Evolutionary conservation across 2,888 invertebrate species (phyloP), one percentile per base, ranked within the genome.

Genomic region (Leptopterna dolabrata): DNA sequence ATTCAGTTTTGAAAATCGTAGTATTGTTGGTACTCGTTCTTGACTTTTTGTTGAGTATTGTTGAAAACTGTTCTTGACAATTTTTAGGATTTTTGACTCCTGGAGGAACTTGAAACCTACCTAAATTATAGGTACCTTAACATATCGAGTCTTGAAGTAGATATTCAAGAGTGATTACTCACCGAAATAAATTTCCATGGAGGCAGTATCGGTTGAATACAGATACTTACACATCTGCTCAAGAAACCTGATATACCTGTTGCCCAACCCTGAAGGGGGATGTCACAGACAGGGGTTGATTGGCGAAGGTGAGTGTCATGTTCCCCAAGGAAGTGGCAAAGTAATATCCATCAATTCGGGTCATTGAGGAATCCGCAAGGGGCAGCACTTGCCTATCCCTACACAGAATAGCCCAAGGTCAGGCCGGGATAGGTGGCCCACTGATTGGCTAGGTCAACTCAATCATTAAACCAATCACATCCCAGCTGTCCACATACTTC

Each of bases 371-470:
- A 63, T 19, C 63, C 63, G 63, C 63, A 24, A 13, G 63, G 63
- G 24, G 19, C 63, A 63, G 63, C 63, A 63, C 27, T 6, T 51
- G 51, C 51, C n/a, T 4, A 0, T 11, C 51, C n/a, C 16, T n/a
- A 51, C 63, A 4, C 63, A 19, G 27, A 24, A 1, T 24, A 13
- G 63, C 63, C 6, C 41, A 78, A 78, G 78, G 78, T 78, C 78
- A 78, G 19, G 16, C 4, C 83, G 41, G 41, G 70, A 70, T 70
- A 70, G 83, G 83, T 24, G 83, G 71, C 70, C 83, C 3, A 14
- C 83, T 83, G 70, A 83, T 83, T 83, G 70, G 83, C 41, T 41
- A 83, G 83, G 83, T 83, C 83, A 83, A 83, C 83, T 70, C 83
- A 83, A 83, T 83, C 83, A 83, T 70, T n/a, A 14, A 13, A 29